These are phyloP conservation scores for Habrosyne pyritoides DNA, from an alignment of 2,888 invertebrate genomes.

Conservation along the genomic window DNA sequence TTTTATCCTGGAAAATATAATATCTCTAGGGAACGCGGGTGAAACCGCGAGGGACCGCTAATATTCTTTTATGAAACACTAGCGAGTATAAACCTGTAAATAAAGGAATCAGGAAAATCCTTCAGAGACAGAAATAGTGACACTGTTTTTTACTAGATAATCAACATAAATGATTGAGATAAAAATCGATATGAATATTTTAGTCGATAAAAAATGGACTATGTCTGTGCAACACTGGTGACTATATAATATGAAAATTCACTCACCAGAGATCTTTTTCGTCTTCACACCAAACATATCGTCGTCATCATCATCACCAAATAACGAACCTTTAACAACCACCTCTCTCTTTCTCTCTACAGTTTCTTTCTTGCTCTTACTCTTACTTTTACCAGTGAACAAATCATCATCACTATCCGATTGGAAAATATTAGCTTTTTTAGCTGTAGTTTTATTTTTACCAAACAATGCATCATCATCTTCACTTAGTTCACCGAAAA, in stretches of 20 bases:
- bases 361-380: constrained; percentile 8
- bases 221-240: background rate
- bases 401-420: constrained; percentile 69
- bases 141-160: no score
- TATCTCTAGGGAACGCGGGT: no score
- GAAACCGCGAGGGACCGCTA: no score
- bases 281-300: constrained; percentile 60
- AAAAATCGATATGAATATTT: background rate
- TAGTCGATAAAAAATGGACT: background rate
- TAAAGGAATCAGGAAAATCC: no score
- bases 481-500: constrained; percentile 62
- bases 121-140: no score
- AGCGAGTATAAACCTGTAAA: no score
- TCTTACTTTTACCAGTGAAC: constrained; percentile 10
- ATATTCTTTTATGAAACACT: no score
- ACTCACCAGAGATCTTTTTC: constrained; percentile 31
- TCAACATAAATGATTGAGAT: background rate
- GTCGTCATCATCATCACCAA: constrained; percentile 67
- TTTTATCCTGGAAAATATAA: no score
- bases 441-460: constrained; percentile 35
- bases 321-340: constrained; percentile 53
- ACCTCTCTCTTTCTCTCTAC: constrained; percentile 13
- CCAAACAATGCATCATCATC: constrained; percentile 62
- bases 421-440: constrained; percentile 52
- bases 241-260: background rate